Base-by-base conservation (phyloP, 2,113 vertebrate genomes). In the Riparia riparia region DNA sequence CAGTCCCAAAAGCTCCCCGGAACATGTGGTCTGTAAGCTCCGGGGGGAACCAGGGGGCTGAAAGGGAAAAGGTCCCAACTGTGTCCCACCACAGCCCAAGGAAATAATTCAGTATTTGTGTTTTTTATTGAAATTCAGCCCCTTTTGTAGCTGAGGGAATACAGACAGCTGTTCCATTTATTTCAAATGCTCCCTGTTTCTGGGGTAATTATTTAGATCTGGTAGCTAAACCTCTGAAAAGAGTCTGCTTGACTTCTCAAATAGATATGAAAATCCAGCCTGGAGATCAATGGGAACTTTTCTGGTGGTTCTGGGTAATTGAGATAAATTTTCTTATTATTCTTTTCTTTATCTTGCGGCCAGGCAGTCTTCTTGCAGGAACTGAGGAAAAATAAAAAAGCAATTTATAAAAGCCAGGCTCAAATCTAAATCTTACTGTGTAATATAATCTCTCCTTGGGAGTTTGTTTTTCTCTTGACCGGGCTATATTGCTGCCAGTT, bases 121-220 rank as follows among this genome's bases (percentile, higher is more conserved):
- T 97, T 97, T 97, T 95, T 96, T 97, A 82, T 90, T 94, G 92
- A 97, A 96, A 98, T 97, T 95, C 74, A 96, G 82, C 90, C 94
- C 94, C 68, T 90, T 93, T 97, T 96, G 94, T 84, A 95, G 91
- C 92, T 94, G 94, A 96, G 89, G 93, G 16, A 1, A 71, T 82
- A 79, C 21, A 93, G 93, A 96, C 95, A 97, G 95, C 96, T 97
- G 95, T 96, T 97, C 73, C 72, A 72, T 96, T 95, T 95, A 92
- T 81, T 96, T 97, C 80, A 93, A 97, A 94, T 74, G 53, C 42
- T 93, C 58, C 42, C 54, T 97, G 10, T 90, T 98, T 95, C 89
- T 96, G 72, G 41, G 12, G 39, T 96, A 95, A 96, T 98, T 78
- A 93, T 96, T 97, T 94, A 95, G 93, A 88, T 70, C 65, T 92